These are phyloP conservation scores for Mercenaria mercenaria DNA, from an alignment of 1,140 invertebrate genomes.

Conservation along the genomic window DNA sequence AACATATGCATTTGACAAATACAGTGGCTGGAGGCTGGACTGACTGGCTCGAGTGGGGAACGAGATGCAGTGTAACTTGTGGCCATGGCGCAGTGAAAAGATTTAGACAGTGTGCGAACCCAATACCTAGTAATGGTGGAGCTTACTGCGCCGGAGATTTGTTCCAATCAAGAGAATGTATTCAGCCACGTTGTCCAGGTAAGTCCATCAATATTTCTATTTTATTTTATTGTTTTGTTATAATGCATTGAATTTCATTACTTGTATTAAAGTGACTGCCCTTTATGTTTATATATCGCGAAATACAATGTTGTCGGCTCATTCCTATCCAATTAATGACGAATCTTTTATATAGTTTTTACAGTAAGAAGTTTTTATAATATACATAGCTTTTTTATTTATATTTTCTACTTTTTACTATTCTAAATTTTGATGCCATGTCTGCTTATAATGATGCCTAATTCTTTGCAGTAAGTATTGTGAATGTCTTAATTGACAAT, in stretches of 20 bases:
- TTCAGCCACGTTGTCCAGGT: background rate
- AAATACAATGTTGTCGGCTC: no score
- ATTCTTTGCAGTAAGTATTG: no score
- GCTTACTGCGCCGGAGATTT: constrained; percentile 78
- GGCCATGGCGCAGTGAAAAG: background rate
- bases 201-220: background rate
- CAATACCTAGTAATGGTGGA: background rate
- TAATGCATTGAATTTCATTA: background rate
- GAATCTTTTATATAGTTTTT: no score
- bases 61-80: background rate
- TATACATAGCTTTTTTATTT: no score
- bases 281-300: no score
- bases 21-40: background rate
- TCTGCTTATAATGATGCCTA: no score
- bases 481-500: no score
- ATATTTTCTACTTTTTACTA: no score
- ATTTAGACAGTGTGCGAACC: background rate
- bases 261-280: background rate
- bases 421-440: no score
- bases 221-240: background rate
- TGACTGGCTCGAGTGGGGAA: background rate
- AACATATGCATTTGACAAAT: no score
- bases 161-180: constrained; percentile 38
- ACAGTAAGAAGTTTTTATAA: no score
- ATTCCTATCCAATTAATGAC: no score